phyloP scores from a whole-genome alignment of 2,888 invertebrate genomes.

The Drosophila austrosaltans region DNA sequence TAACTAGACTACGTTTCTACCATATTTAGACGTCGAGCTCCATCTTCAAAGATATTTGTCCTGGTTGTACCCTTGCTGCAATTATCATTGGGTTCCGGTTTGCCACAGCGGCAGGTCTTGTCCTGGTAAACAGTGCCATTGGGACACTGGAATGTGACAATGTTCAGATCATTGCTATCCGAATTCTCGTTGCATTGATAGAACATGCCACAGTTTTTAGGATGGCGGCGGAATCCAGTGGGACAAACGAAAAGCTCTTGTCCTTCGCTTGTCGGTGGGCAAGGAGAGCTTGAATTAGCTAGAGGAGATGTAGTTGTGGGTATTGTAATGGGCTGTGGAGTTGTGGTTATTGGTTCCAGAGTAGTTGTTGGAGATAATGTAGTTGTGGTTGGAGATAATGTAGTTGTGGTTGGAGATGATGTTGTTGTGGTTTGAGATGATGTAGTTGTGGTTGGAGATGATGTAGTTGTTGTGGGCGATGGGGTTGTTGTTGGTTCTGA shows the following conservation, averaged over 20 bases:
- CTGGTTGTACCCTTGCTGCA: conserved; percentile 60
- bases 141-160: conserved; percentile 90
- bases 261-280: conserved; percentile 84
- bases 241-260: conserved; percentile 91
- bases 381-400: conserved; percentile 36
- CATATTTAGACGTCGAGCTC: conserved; percentile 69
- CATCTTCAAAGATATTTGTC: conserved; percentile 64
- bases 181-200: conserved; percentile 91
- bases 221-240: conserved; percentile 92
- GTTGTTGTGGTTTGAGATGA: conserved; percentile 19
- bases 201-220: conserved; percentile 92
- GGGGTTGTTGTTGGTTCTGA: conserved; percentile 13
- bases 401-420: not conserved
- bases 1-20: conserved; percentile 49
- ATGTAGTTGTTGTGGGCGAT: conserved; percentile 14
- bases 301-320: conserved; percentile 23
- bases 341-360: conserved; percentile 17
- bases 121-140: conserved; percentile 91
- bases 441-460: no score
- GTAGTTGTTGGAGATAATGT: conserved; percentile 19
- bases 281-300: conserved; percentile 60
- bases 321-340: not conserved
- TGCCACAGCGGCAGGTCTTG: conserved; percentile 88
- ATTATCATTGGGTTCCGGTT: conserved; percentile 85
- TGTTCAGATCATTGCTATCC: conserved; percentile 88